These are phyloP conservation scores for Epistrophe eligans DNA, from an alignment of 2,888 invertebrate genomes.

Conservation along the genomic window DNA sequence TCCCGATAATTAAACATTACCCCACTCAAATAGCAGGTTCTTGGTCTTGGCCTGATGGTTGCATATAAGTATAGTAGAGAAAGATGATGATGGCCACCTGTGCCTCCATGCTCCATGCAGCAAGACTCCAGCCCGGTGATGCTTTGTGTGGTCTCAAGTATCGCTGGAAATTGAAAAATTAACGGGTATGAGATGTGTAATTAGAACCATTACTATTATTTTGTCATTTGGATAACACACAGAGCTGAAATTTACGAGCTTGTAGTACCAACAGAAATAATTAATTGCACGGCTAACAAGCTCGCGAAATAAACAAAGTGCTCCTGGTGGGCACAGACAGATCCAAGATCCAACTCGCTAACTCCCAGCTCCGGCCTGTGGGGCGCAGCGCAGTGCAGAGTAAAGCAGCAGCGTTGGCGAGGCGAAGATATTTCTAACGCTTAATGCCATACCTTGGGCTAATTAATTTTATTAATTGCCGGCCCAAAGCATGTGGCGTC, in stretches of 20 bases:
- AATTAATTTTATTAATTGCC: constrained; percentile 75
- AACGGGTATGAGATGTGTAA: constrained; percentile 67
- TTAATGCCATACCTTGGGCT: constrained; percentile 71
- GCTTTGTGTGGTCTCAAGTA: constrained; percentile 69
- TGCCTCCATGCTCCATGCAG: constrained; percentile 28
- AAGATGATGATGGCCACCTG: constrained; percentile 68
- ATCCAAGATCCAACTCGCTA: not conserved
- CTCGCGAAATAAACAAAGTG: constrained; percentile 67
- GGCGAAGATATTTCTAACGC: constrained; percentile 73
- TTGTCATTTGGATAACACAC: constrained; percentile 71
- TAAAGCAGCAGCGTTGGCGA: constrained; percentile 46
- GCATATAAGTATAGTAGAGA: not conserved
- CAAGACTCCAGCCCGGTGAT: constrained; percentile 13
- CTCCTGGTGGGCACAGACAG: constrained; percentile 65
- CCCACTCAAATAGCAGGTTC: constrained; percentile 18
- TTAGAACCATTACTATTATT: constrained; percentile 75
- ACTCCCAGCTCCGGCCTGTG: not conserved
- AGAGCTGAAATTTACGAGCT: constrained; percentile 23
- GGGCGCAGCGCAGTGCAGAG: not conserved
- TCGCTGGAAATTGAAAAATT: constrained; percentile 70
- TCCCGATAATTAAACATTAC: constrained; percentile 67
- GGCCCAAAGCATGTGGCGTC: constrained; percentile 73
- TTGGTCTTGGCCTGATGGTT: constrained; percentile 7
- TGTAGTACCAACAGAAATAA: constrained; percentile 39
- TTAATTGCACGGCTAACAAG: constrained; percentile 68